phyloP scores from a whole-genome alignment of 2,888 invertebrate genomes.

The Hemaris fuciformis region DNA sequence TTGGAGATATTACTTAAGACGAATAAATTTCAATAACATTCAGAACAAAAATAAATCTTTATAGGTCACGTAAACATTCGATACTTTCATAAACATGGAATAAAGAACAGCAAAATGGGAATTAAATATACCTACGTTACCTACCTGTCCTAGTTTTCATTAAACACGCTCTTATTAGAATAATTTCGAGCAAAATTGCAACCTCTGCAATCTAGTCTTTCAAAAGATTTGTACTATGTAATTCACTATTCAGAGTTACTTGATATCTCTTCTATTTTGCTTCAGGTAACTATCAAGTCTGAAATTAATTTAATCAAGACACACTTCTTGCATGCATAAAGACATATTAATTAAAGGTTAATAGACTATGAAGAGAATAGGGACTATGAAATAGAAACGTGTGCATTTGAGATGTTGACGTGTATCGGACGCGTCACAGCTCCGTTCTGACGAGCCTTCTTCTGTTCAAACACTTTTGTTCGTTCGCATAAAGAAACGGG shows the following conservation, averaged over 20 bases:
- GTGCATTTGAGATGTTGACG: conserved; percentile 14
- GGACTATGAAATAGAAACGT: neutral
- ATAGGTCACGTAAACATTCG: no score
- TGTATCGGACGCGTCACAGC: conserved; percentile 9
- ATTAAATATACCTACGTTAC: neutral
- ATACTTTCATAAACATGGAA: no score
- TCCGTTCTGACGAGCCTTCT: conserved; percentile 18
- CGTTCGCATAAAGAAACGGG: conserved; percentile 41
- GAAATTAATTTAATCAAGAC: neutral
- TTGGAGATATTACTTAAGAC: no score
- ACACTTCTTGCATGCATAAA: neutral
- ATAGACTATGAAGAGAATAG: neutral
- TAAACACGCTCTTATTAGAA: neutral
- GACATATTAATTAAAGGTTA: neutral
- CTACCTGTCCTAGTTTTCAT: neutral
- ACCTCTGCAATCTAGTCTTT: no score
- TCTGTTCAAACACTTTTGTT: conserved; percentile 43
- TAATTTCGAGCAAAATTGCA: neutral
- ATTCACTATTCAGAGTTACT: neutral
- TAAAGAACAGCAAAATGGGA: neutral
- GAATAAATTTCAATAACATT: no score
- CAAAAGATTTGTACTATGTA: neutral
- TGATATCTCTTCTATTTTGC: neutral
- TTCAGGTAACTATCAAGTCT: no score
- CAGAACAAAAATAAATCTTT: no score